These are phyloP conservation scores for Jordanella pulchra DNA, from an alignment of 2,797 vertebrate genomes.

Conservation along the genomic window DNA sequence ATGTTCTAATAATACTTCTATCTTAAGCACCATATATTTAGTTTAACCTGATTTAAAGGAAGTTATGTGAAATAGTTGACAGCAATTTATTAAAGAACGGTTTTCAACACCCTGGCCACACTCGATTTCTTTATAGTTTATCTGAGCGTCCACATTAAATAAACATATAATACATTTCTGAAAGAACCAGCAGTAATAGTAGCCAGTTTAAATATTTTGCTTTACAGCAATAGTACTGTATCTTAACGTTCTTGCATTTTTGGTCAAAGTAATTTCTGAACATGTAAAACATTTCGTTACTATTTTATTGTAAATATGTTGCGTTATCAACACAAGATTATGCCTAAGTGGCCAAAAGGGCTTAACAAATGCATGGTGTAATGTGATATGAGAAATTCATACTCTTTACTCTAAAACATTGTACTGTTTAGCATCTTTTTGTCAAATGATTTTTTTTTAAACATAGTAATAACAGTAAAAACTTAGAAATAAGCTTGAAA, in stretches of 20 bases:
- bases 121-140: background rate
- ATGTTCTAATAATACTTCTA: background rate
- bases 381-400: slow-evolving; percentile 12
- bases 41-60: background rate
- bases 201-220: background rate
- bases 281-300: background rate
- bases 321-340: background rate
- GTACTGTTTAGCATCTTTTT: slow-evolving; percentile 24
- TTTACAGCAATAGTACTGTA: too few species aligned
- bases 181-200: background rate
- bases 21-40: background rate
- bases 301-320: background rate
- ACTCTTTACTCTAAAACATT: slow-evolving; percentile 10
- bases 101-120: too few species aligned
- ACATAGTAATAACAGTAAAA: too few species aligned
- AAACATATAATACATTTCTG: background rate
- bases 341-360: background rate
- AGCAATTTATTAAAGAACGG: background rate
- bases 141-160: background rate
- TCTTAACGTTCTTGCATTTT: background rate
- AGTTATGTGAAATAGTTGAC: background rate
- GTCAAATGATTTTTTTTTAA: slow-evolving; percentile 19
- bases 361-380: background rate
- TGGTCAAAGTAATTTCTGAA: background rate
- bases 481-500: background rate